Evolutionary conservation across 1,140 invertebrate species (phyloP), one percentile per base, ranked within the genome.

Genomic region (Conopomorpha cramerella): DNA sequence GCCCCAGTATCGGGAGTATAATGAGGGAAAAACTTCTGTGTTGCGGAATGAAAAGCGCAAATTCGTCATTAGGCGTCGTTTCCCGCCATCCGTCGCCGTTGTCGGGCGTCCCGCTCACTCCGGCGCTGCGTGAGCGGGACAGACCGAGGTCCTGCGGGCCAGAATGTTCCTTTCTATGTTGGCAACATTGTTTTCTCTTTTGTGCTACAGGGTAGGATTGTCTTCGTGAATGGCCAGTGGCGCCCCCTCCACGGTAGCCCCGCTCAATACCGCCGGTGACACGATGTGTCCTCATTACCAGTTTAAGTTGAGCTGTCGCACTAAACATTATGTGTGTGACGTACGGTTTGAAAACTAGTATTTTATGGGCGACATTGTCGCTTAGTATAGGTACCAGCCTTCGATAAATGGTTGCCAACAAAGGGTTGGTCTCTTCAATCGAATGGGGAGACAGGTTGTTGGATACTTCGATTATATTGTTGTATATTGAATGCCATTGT

Each of bases 131-230:
- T 41, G 43, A 70, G 54, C 40, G 61, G 55, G 67, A 74, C 39
- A 46, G 52, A 45, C 42, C 49, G 46, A 63, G 62, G 60, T 73
- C 64, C 62, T 70, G 45, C 50, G 59, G 50, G 57, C 55, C 56
- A 56, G 71, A 78, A 77, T 78, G 76, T 77, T 73, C 73, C 73
- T 77, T 78, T 78, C 62, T 68, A 64, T 66, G 66, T 64, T 72
- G 63, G 70, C 62, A 61, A 77, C 73, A 77, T 74, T 77, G 71
- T 77, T 72, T 73, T 70, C 67, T 53, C 71, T 67, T 74, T 78
- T 77, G 74, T 78, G 52, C 56, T 45, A 57, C 33, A 36, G 39
- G 42, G 57, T 55, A 65, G 72, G 64, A 78, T 78, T 78, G 76
- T 78, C 76, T 78, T 77, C 45, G 41, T 78, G 51, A 72, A 74